These are phyloP conservation scores for Allygus modestus DNA, from an alignment of 2,888 invertebrate genomes.

Conservation along the genomic window DNA sequence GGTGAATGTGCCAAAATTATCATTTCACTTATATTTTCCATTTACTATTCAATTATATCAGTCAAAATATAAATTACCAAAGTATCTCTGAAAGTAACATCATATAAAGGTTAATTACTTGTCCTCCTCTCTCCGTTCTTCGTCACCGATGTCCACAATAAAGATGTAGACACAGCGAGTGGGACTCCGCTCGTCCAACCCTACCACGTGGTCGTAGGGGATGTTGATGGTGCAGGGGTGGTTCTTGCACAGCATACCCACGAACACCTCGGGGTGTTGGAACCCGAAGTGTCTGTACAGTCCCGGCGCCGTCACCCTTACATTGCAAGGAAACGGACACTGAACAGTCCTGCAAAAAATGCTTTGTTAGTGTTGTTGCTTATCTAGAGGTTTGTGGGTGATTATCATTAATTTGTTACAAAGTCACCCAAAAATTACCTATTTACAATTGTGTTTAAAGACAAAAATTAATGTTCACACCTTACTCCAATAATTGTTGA, in stretches of 20 bases:
- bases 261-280: not conserved
- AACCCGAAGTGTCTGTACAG: conserved; percentile 14
- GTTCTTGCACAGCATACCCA: conserved; percentile 22
- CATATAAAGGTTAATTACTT: too few relatives aligned
- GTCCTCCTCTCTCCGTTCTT: not conserved
- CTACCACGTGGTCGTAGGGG: not conserved
- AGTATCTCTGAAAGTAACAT: too few relatives aligned
- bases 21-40: too few relatives aligned
- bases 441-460: too few relatives aligned
- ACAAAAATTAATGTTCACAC: too few relatives aligned
- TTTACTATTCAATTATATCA: too few relatives aligned
- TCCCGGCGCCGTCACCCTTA: not conserved
- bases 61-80: too few relatives aligned
- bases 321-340: conserved; percentile 3
- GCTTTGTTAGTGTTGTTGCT: not conserved
- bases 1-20: too few relatives aligned
- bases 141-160: conserved; percentile 9
- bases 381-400: too few relatives aligned
- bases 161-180: conserved; percentile 8
- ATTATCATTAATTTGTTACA: too few relatives aligned
- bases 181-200: not conserved
- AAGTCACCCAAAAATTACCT: too few relatives aligned
- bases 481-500: too few relatives aligned
- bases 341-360: not conserved
- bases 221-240: not conserved